These are phyloP conservation scores for Drosophila ficusphila DNA, from an alignment of 1,140 invertebrate species.

Conservation along the genomic window DNA sequence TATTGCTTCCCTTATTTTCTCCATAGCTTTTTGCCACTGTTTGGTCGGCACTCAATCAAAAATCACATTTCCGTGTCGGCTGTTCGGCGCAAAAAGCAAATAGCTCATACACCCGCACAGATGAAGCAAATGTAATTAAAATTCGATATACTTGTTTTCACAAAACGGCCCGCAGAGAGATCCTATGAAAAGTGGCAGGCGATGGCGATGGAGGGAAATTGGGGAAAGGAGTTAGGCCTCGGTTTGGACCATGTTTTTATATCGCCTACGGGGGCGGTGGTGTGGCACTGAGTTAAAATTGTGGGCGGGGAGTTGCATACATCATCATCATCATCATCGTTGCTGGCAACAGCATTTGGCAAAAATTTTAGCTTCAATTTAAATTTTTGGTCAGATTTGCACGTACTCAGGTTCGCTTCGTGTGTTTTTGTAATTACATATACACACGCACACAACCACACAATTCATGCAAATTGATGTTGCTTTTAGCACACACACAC, in stretches of 20 bases:
- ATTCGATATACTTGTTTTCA: conserved; percentile 83
- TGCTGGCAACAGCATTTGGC: conserved; percentile 68
- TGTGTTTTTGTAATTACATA: conserved; percentile 80
- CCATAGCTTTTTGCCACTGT: conserved; percentile 11
- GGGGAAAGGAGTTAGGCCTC: conserved; percentile 24
- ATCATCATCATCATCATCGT: conserved; percentile 53
- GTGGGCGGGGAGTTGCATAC: conserved; percentile 44
- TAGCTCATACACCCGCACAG: conserved; percentile 36
- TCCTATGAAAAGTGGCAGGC: conserved; percentile 9
- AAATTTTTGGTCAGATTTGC: conserved; percentile 84
- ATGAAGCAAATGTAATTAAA: conserved; percentile 83
- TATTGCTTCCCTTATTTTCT: not conserved
- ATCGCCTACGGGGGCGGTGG: conserved; percentile 6
- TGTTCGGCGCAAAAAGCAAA: conserved; percentile 58
- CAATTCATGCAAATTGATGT: conserved; percentile 79
- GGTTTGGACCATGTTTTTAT: conserved; percentile 16
- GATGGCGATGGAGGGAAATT: not conserved
- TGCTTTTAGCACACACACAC: conserved; percentile 69
- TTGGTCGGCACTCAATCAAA: conserved; percentile 73
- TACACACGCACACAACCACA: conserved; percentile 41
- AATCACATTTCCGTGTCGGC: conserved; percentile 73
- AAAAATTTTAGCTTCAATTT: conserved; percentile 82
- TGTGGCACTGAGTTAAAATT: not conserved
- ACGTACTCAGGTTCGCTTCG: conserved; percentile 68
- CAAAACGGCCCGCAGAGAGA: conserved; percentile 62